Percentiles rank a stretch among this genome's conserved stretches.
Evolutionary conservation across 1,140 invertebrate species (phyloP).

Genomic region (Procambarus clarkii): DNA sequence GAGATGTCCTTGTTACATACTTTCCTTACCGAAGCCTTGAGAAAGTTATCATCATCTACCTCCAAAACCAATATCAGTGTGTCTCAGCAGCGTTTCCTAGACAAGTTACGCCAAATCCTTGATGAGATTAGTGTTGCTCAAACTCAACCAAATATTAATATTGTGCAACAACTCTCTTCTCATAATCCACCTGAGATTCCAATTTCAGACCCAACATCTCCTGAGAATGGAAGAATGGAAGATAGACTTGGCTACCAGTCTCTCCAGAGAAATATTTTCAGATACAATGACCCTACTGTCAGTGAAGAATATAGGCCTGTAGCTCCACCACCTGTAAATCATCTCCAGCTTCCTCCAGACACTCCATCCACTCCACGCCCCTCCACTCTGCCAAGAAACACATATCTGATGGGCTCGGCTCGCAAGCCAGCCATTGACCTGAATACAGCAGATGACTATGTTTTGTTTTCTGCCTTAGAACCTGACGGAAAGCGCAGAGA

Average conservation of each 20-base stretch:
- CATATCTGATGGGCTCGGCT: conserved; percentile 78
- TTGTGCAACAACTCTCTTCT: conserved; percentile 63
- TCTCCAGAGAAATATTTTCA: conserved; percentile 76
- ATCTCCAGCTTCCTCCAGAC: conserved; percentile 73
- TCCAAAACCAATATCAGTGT: conserved; percentile 47
- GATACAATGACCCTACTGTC: conserved; percentile 76
- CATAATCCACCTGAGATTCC: conserved; percentile 31
- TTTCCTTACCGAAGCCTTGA: conserved; percentile 84
- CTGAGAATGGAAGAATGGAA: conserved; percentile 51
- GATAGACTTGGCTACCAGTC: conserved; percentile 74
- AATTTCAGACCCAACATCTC: neutral
- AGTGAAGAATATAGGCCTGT: conserved; percentile 43
- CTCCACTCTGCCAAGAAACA: conserved; percentile 84
- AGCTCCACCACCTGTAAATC: conserved; percentile 28
- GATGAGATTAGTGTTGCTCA: conserved; percentile 64
- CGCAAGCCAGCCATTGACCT: conserved; percentile 74
- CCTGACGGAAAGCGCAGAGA: conserved; percentile 60
- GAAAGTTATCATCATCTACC: conserved; percentile 77
- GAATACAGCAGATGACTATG: conserved; percentile 76
- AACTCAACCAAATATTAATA: conserved; percentile 70
- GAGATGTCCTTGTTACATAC: conserved; percentile 86
- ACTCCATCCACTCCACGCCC: conserved; percentile 77
- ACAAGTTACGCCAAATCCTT: conserved; percentile 61
- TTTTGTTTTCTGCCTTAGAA: conserved; percentile 75
- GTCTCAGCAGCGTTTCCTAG: conserved; percentile 42